Base-by-base conservation (phyloP, 2,113 vertebrate genomes). In the Corythornis madagascariensis region DNA sequence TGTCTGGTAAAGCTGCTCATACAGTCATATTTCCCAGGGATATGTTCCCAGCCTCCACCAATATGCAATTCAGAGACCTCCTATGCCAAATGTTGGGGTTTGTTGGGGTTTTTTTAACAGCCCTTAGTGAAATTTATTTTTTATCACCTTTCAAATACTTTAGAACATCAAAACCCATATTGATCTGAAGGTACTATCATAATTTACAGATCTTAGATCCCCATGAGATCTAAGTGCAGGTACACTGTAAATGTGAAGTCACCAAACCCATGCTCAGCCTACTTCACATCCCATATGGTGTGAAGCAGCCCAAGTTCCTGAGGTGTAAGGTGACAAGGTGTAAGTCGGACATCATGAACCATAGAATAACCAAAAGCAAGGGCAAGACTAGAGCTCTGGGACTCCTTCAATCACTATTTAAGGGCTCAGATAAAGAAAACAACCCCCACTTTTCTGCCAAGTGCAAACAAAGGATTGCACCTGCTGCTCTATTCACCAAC, bases 401-500 rank as follows among this genome's bases (percentile, higher is more conserved):
- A 20, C 6, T 20, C 48, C 19, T 79, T 65, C 8, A 18, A 6
- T 18, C 28, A 11, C 33, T 66, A 45, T 66, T 47, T 35, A 67
- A 67, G 19, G 55, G 18, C 5, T 45, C 2, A 47, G 12, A 50
- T 66, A 25, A 38, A 73, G 11, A 11, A 35, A 31, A 47, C 14
- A 40, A 16, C 6, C 33, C 16, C 35, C 19, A 9, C 8, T 72
- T 78, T 14, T 6, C 12, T 65, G 48, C 3, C 16, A 75, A 71
- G 18, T 31, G 29, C 16, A 52, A 81, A 45, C 4, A 57, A 29
- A 70, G 4, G 21, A 80, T 47, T 73, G 12, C 29, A 77, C 15
- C 26, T 50, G 16, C 25, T 76, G 35, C 7, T 91, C 12, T 86
- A 8, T 71, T 75, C 35, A 89, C 92, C 2, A 48, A 99, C 98